Evolutionary conservation across 35 echinoderm and acorn worm genomes (phyloP).

Genomic region (Diadema setosum): DNA sequence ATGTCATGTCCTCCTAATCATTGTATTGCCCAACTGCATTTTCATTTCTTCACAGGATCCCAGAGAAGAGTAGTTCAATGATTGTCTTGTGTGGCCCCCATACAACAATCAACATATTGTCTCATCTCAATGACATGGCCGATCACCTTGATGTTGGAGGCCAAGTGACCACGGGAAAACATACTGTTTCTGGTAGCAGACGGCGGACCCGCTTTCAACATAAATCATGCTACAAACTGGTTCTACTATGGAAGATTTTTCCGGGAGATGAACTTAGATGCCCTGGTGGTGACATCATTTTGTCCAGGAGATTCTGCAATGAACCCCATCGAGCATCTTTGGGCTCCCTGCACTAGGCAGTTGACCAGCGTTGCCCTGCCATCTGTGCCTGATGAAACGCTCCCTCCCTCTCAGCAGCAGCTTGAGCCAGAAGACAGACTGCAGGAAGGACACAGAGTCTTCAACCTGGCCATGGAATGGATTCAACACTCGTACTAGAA

Average conservation of each 20-base stretch:
- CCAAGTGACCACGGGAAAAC: not conserved
- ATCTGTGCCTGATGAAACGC: not conserved
- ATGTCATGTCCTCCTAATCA: no score
- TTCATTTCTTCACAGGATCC: not conserved
- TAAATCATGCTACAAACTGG: conserved; percentile 26
- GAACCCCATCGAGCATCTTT: conserved; percentile 7
- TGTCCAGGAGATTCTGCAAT: conserved; percentile 17
- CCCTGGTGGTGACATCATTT: not conserved
- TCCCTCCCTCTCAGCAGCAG: not conserved
- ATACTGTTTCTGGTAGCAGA: not conserved
- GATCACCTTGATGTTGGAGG: not conserved
- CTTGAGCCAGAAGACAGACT: not conserved
- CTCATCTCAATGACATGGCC: not conserved
- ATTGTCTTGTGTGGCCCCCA: not conserved
- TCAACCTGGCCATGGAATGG: conserved; percentile 4
- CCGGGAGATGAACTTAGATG: not conserved
- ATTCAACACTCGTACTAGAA: conserved; percentile 2
- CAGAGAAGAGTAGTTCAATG: not conserved
- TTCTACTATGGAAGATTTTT: conserved; percentile 30
- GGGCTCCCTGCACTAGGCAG: not conserved
- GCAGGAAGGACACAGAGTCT: not conserved
- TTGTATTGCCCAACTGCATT: not conserved
- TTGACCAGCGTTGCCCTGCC: not conserved
- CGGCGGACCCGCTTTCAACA: conserved; percentile 44
- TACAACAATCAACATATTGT: not conserved